Percentiles rank a stretch among this genome's conserved stretches.
Evolutionary conservation across 2,888 invertebrate species (phyloP).

Genomic region (Diploptera punctata): DNA sequence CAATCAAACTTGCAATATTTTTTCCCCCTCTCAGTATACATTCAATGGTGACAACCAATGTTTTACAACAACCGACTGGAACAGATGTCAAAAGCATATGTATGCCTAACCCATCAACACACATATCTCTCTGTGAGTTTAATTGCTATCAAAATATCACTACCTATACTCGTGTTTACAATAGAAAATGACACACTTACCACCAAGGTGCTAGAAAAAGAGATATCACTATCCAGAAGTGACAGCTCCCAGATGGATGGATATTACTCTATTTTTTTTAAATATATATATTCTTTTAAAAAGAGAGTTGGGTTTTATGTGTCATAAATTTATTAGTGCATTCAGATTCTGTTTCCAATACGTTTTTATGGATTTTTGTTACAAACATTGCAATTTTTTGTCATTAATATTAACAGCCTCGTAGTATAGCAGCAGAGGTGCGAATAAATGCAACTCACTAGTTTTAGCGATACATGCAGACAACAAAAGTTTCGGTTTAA

Average conservation of each 20-base stretch:
- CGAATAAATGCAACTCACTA: no score
- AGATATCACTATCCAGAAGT: slow-evolving; percentile 9
- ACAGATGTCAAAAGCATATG: slow-evolving; percentile 30
- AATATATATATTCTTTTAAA: neutral
- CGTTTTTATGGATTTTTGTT: neutral
- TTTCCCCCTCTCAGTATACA: neutral
- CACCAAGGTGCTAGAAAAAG: neutral
- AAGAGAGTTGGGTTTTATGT: neutral
- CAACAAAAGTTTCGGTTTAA: no score
- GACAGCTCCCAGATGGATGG: slow-evolving; percentile 25
- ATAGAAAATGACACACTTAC: slow-evolving; percentile 10
- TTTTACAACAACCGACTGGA: slow-evolving; percentile 19
- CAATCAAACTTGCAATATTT: slow-evolving; percentile 20
- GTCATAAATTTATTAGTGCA: slow-evolving; percentile 15
- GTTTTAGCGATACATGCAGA: no score
- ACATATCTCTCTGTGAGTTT: slow-evolving; percentile 25
- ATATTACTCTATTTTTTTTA: neutral
- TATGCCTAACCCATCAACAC: slow-evolving; percentile 11
- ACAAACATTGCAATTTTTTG: no score
- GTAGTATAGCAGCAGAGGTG: no score
- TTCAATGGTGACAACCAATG: neutral
- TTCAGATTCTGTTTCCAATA: neutral
- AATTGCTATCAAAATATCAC: slow-evolving; percentile 42
- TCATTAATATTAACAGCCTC: no score
- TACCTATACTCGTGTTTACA: slow-evolving; percentile 4